Conservation (phyloP, 1,140 invertebrate species). For the Heliconius himera region DNA sequence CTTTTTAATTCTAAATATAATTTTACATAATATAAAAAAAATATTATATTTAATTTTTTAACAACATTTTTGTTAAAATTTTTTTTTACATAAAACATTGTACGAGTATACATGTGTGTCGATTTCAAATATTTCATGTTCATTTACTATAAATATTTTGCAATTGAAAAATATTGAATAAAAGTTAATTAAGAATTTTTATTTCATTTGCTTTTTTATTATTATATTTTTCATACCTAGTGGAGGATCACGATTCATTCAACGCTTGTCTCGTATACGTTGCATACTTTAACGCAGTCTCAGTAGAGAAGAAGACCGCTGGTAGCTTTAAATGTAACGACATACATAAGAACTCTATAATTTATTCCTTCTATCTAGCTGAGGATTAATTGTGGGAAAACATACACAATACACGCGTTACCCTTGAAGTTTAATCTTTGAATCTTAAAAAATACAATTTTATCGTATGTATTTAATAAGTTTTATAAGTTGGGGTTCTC, state of each 20-base stretch:
- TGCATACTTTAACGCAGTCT: neutral
- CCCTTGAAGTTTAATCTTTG: slow-evolving; percentile 45
- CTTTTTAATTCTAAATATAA: too few relatives aligned
- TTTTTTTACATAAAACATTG: too few relatives aligned
- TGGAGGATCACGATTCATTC: neutral
- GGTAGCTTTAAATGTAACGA: slow-evolving; percentile 29
- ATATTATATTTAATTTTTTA: too few relatives aligned
- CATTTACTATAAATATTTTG: too few relatives aligned
- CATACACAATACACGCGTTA: slow-evolving; percentile 43
- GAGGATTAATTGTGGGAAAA: slow-evolving; percentile 50
- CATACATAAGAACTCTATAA: slow-evolving; percentile 37
- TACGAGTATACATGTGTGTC: too few relatives aligned
- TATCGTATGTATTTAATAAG: neutral
- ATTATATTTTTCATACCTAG: neutral
- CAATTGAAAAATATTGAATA: too few relatives aligned
- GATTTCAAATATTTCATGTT: too few relatives aligned
- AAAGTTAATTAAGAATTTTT: too few relatives aligned
- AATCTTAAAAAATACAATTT: slow-evolving; percentile 3
- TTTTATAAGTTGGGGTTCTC: too few relatives aligned
- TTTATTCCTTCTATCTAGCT: slow-evolving; percentile 37
- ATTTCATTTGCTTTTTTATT: too few relatives aligned
- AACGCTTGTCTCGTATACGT: neutral
- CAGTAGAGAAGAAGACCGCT: slow-evolving; percentile 5
- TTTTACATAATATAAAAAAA: too few relatives aligned
- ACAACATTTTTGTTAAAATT: too few relatives aligned